These are phyloP conservation scores for Acanthornis magna DNA, from an alignment of 2,797 vertebrate species.

Conservation along the genomic window DNA sequence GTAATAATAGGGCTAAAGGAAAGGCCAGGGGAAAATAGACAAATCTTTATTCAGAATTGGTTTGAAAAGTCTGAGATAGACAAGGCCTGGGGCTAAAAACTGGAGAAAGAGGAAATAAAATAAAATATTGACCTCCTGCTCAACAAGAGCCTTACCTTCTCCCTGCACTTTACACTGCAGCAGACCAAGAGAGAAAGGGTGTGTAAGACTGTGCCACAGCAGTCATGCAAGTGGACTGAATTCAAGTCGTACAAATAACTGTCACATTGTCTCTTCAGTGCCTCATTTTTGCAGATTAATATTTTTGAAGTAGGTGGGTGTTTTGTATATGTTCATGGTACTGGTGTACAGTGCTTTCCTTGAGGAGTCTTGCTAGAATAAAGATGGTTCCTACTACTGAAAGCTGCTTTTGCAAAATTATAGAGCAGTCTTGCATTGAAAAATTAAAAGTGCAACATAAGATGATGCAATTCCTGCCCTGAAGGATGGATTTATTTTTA, in stretches of 20 bases:
- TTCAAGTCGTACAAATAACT: neutral
- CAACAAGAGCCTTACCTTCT: neutral
- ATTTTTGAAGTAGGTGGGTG: neutral
- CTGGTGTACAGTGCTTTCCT: neutral
- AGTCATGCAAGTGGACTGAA: neutral
- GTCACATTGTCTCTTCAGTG: neutral
- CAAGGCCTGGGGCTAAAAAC: neutral
- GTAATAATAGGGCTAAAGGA: neutral
- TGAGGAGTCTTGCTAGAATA: neutral
- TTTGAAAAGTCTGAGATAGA: neutral
- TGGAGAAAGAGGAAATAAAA: neutral
- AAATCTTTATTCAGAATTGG: neutral
- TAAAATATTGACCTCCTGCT: neutral
- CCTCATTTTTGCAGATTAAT: neutral
- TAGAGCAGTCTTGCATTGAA: neutral
- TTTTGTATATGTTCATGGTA: accelerated
- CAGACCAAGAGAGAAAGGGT: neutral
- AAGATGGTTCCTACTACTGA: neutral
- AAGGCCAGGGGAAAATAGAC: neutral
- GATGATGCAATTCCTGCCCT: neutral
- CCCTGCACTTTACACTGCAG: neutral
- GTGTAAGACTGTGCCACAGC: neutral
- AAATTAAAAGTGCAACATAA: neutral
- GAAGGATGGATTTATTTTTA: neutral
- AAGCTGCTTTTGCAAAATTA: neutral